Base-by-base conservation (phyloP, 2,888 invertebrate genomes). In the Cantharis rufa region DNA sequence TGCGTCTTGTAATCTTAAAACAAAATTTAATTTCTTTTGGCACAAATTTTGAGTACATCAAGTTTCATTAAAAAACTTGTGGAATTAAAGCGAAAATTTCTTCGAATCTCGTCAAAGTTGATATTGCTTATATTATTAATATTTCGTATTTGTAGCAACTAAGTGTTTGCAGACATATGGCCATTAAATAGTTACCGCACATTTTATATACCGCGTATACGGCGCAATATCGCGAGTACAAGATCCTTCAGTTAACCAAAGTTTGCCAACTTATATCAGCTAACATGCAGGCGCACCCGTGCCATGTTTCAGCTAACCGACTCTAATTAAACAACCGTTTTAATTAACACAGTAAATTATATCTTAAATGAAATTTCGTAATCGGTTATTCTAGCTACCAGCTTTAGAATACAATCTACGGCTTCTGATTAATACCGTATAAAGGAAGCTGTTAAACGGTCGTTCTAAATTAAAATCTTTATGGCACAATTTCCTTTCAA, bases 271-370 rank as follows among this genome's bases (percentile, higher is more conserved):
- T 87, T 86, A 86, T 86, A 86, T 87, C 86, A 86, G 86, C 84
- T 82, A 48, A 84, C 84, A 85, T 86, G 86, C 87, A 87, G 87
- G 84, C 86, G 83, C 83, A 81, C 82, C 82, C 82, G 81, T 84
- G 84, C 86, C 87, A 86, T 87, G 86, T 87, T 87, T 87, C 86
- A 87, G 79, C 84, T 85, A 83, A 83, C 86, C 84, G 84, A 85
- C 84, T 87, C 87, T 88, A 89, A 89, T 89, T 88, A 88, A 89
- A 89, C 88, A 87, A 86, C 88, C 87, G 88, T 89, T 89, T 89
- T 89, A 89, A 89, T 89, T 89, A 89, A 89, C 88, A 86, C 86
- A 84, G 86, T 89, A 88, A 89, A 88, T 89, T 88, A 88, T 87
- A 86, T 85, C 87, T 84, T 86, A 86, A 88, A 88, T 87, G 88